Evolutionary conservation across 2,888 invertebrate genomes (phyloP).

Genomic region (Sesia bembeciformis): DNA sequence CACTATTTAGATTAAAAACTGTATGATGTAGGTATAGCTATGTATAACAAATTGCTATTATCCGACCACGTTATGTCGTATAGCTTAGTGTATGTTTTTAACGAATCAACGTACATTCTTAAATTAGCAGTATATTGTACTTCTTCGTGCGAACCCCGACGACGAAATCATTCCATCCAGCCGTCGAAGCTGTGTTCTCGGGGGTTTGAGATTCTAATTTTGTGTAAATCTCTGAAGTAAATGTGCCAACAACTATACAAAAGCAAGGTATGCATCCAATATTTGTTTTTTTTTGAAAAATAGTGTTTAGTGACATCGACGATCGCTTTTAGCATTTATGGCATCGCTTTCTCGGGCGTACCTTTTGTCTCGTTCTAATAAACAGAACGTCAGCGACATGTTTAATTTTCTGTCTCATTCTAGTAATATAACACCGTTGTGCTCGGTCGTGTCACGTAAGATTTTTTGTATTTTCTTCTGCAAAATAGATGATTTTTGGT

Average conservation of each 20-base stretch:
- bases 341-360: slow-evolving; percentile 70
- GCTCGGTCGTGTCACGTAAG: slow-evolving; percentile 75
- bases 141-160: slow-evolving; percentile 61
- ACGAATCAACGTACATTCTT: slow-evolving; percentile 28
- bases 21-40: slow-evolving; percentile 21
- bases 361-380: slow-evolving; percentile 56
- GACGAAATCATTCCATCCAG: slow-evolving; percentile 75
- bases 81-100: slow-evolving; percentile 21
- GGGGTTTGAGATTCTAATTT: slow-evolving; percentile 69
- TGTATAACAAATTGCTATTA: slow-evolving; percentile 53
- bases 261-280: slow-evolving; percentile 55
- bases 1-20: slow-evolving; percentile 11
- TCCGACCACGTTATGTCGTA: slow-evolving; percentile 36
- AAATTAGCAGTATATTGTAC: slow-evolving; percentile 40
- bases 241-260: slow-evolving; percentile 69
- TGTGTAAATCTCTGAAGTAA: slow-evolving; percentile 59
- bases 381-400: slow-evolving; percentile 45
- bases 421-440: slow-evolving; percentile 75
- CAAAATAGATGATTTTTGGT: slow-evolving; percentile 39
- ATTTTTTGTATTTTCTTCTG: slow-evolving; percentile 65
- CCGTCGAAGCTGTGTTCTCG: slow-evolving; percentile 73
- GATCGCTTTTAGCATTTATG: slow-evolving; percentile 66
- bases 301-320: slow-evolving; percentile 33
- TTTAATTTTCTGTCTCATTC: slow-evolving; percentile 60
- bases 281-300: slow-evolving; percentile 27